Conservation (phyloP, 2,113 vertebrate species). For the Lucifuga dentata region DNA sequence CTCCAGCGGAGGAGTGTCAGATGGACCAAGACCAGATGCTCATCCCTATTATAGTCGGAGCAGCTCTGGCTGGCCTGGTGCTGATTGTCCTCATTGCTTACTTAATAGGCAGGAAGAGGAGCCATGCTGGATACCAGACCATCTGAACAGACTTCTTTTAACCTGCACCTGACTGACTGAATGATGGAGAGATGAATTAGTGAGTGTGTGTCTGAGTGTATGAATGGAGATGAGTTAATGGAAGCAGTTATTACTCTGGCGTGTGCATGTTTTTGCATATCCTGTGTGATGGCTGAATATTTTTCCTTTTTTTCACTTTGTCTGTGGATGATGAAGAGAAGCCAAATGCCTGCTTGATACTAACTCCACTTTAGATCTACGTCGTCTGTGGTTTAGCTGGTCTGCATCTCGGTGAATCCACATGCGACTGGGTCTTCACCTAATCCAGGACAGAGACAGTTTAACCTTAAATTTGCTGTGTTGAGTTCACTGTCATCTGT, state of each 20-base stretch:
- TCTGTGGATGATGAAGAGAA: conserved; percentile 32
- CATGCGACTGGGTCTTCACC: conserved; percentile 13
- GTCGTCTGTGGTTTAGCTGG: conserved; percentile 10
- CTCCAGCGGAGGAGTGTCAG: conserved; percentile 92
- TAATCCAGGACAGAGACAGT: conserved; percentile 15
- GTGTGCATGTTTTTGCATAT: conserved; percentile 40
- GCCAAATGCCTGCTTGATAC: conserved; percentile 27
- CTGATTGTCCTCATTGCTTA: conserved; percentile 96
- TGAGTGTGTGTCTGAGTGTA: conserved; percentile 10
- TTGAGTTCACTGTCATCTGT: neutral
- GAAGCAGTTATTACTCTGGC: conserved; percentile 1
- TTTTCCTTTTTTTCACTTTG: conserved; percentile 32
- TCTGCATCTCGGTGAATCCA: conserved; percentile 16
- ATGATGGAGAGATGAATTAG: conserved; percentile 2
- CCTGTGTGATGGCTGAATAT: conserved; percentile 26
- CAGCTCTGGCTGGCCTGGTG: conserved; percentile 94
- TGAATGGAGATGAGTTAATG: conserved; percentile 21
- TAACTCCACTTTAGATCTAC: neutral
- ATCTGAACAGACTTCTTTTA: conserved; percentile 82
- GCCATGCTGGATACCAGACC: conserved; percentile 98
- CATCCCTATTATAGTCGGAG: conserved; percentile 96
- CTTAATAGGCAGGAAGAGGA: conserved; percentile 95
- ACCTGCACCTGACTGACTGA: conserved; percentile 24
- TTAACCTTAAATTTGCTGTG: conserved; percentile 32
- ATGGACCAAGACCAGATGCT: conserved; percentile 94